Conservation (phyloP, 1,140 invertebrate genomes). For the Myzus persicae region DNA sequence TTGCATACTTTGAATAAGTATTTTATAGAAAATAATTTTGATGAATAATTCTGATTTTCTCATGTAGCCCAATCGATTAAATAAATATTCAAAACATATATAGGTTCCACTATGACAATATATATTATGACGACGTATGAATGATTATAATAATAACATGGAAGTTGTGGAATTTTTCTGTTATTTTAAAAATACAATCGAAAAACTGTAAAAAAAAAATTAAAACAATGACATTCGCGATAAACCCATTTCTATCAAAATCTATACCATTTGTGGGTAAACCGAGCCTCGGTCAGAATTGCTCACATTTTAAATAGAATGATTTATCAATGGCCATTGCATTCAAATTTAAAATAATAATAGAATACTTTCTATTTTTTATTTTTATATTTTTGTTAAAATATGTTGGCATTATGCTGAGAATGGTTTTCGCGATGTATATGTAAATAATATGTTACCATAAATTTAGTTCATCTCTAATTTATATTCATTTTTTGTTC, state of each 20-base stretch:
- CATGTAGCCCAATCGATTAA: background rate
- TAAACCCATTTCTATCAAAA: background rate
- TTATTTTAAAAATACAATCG: background rate
- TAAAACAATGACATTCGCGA: background rate
- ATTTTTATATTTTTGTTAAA: slow-evolving; percentile 1
- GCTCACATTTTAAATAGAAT: background rate
- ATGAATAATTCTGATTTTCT: background rate
- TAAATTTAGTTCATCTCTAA: background rate
- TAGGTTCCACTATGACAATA: background rate
- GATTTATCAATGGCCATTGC: background rate
- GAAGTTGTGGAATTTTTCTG: background rate
- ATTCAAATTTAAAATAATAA: slow-evolving; percentile 5
- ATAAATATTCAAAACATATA: background rate
- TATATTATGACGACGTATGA: background rate
- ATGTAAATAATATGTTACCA: background rate
- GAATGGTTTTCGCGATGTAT: background rate
- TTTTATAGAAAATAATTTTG: background rate
- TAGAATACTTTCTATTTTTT: background rate
- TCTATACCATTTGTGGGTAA: background rate
- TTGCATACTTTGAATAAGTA: background rate
- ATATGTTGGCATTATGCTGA: background rate
- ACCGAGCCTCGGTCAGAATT: background rate
- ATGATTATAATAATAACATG: background rate
- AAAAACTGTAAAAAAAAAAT: background rate
- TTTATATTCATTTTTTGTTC: background rate